A percentile compares a stretch with the other conserved stretches of the same genome.
phyloP scores from a whole-genome alignment of 92 coral and sea anemone species.

The Zoanthus sociatus region DNA sequence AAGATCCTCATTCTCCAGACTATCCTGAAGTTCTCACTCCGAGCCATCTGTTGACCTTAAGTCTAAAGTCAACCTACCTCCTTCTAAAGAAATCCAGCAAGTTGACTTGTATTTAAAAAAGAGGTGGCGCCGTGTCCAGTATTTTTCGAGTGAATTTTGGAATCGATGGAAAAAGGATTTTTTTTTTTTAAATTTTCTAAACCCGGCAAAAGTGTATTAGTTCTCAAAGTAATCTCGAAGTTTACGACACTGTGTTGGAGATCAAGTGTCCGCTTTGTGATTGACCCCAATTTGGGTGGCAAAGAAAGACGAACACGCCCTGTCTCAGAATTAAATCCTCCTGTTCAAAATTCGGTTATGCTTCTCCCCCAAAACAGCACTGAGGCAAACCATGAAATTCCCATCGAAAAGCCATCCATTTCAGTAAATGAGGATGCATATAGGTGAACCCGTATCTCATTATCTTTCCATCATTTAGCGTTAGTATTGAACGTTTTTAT shows the following conservation, averaged over 20 bases:
- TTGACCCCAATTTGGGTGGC: no score
- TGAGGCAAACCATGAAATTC: no score
- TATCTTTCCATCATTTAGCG: no score
- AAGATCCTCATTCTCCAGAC: neutral
- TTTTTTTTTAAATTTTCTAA: neutral
- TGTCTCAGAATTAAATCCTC: no score
- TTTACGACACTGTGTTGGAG: neutral
- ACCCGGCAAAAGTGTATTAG: constrained; percentile 24
- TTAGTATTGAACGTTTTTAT: no score
- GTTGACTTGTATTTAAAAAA: constrained; percentile 28
- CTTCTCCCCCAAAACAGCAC: no score
- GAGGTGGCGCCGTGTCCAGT: constrained; percentile 29
- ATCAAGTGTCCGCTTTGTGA: neutral
- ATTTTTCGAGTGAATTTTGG: constrained; percentile 14
- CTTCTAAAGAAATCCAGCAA: constrained; percentile 3
- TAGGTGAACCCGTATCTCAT: no score
- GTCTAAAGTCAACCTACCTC: neutral
- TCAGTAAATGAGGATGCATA: no score
- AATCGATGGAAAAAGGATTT: constrained; percentile 15
- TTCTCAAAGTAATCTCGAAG: neutral
- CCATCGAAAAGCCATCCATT: no score
- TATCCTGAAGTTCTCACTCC: constrained; percentile 13
- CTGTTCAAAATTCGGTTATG: no score
- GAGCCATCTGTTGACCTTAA: constrained; percentile 21
- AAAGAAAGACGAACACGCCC: no score